Evolutionary conservation across 2,113 vertebrate genomes (phyloP), one percentile per base, ranked within the genome.

Genomic region (Rhinichthys klamathensis): DNA sequence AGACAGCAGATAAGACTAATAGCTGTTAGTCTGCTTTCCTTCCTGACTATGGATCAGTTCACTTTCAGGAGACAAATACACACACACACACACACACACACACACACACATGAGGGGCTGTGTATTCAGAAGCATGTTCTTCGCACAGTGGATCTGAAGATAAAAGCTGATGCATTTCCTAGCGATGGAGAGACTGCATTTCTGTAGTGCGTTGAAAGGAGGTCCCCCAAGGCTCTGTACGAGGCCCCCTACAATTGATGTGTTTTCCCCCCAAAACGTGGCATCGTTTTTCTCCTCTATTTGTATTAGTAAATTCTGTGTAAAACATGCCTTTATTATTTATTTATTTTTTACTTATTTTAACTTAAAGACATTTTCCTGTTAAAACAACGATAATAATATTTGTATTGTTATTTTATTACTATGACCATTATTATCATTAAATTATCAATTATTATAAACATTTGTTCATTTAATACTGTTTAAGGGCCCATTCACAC

Each of bases 1-100:
- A 83, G 89, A 75, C 89, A 86, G 44, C 88, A 92, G 93, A 94
- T 95, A 93, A 94, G 92, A 87, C 91, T 93, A 94, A 93, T 93
- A 92, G 92, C 91, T 84, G 85, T 91, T 92, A 91, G 90, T 93
- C 92, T 93, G 90, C 87, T 87, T 87, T 84, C 87, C 84, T 90
- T 92, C 86, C 90, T 87, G 41, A 51, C 9, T 60, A 77, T 12
- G 38, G 80, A 83, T 72, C 25, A 25, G 60, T 65, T 67, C 15
- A 77, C 56, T 79, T 60, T 84, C 56, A 72, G 69, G 41, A 44
- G 58, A 74, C 70, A 65, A 49, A 76, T 8, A 82, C 25, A 86
- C 63, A 80, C 75, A 80, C 3, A 70, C 44, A 51, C 49, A 51
- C 75, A 32, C 75, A 38, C 38, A 41, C 38, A 41, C 41, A 41